Evolutionary conservation across 2,888 invertebrate species (phyloP).

Genomic region (Lycocerus yunnanus): DNA sequence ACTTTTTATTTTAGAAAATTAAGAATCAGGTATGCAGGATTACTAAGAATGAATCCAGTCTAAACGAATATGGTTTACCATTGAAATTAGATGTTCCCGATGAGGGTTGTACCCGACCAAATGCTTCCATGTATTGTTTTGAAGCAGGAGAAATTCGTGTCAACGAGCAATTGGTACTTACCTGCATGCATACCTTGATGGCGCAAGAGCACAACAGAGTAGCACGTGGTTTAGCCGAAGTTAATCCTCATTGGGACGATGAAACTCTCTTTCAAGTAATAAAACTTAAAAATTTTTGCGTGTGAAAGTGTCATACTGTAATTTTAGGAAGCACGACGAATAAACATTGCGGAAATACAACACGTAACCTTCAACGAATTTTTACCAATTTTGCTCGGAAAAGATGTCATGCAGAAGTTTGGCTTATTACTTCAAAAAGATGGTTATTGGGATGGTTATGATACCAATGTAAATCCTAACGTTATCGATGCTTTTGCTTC

Average conservation of each 20-base stretch:
- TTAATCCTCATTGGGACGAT: constrained; percentile 94
- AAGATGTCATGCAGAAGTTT: constrained; percentile 90
- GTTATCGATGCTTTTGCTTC: constrained; percentile 90
- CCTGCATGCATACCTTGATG: constrained; percentile 91
- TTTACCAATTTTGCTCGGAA: constrained; percentile 84
- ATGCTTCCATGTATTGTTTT: constrained; percentile 89
- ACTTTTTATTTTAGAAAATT: constrained; percentile 65
- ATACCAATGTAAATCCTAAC: constrained; percentile 81
- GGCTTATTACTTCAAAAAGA: constrained; percentile 82
- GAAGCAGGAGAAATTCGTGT: constrained; percentile 93
- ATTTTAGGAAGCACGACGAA: constrained; percentile 73
- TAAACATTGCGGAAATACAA: constrained; percentile 85
- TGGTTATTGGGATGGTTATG: constrained; percentile 85
- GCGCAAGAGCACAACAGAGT: constrained; percentile 89
- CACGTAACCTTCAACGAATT: constrained; percentile 92
- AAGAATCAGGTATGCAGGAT: constrained; percentile 79
- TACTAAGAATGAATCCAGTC: constrained; percentile 86
- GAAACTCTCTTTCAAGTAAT: constrained; percentile 81
- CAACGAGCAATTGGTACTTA: constrained; percentile 86
- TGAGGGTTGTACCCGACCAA: constrained; percentile 89
- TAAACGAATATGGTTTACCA: constrained; percentile 84
- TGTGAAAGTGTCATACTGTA: neutral
- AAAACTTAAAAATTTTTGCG: neutral
- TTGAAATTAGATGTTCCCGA: constrained; percentile 88
- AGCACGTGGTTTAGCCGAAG: constrained; percentile 72